Base-by-base conservation (phyloP, 2,797 vertebrate species). In the Hippoglossus hippoglossus region DNA sequence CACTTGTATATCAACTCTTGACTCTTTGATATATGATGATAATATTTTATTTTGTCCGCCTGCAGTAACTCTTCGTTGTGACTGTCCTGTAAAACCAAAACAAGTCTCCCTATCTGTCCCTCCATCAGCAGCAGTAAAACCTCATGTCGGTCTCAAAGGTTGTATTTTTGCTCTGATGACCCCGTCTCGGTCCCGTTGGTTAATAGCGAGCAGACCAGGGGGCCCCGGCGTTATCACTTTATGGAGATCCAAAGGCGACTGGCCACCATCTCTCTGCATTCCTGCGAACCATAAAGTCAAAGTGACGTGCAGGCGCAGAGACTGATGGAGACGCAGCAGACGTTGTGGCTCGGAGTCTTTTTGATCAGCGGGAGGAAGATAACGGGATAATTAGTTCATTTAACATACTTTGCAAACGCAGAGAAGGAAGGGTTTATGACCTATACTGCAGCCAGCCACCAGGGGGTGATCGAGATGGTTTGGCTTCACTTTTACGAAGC, bases 131-230 rank as follows among this genome's bases (percentile, higher is more conserved):
- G 69, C 77, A 77, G 86, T 93, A 93, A 94, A 94, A 85, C 62
- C 36, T 75, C 24, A 21, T 56, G 58, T 46, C 51, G n/a, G 87
- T 91, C 79, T 92, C 89, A 93, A 92, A 93, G 91, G 91, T 93
- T 91, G 86, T 62, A 78, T 69, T 90, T 84, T 89, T 73, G 75
- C 67, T 82, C 75, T 11, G 60, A 60, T 79, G 71, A 85, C 80
- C 85, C 50, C 57, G 56, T 73, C 52, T 11, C 2, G 69, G 80
- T 79, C 82, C 82, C 70, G 63, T 73, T 86, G 86, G 72, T 69
- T 67, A 67, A 50, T 73, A 39, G 63, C 21, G 5, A 28, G 59
- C 51, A 34, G 52, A 46, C 19, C 2, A 8, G 22, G 10, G 49
- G 67, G 24, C 41, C 50, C 26, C 6, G 22, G 1, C n/a, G 2